Evolutionary conservation across 2,113 vertebrate species (phyloP).

Genomic region (Gnathonemus longibarbis): DNA sequence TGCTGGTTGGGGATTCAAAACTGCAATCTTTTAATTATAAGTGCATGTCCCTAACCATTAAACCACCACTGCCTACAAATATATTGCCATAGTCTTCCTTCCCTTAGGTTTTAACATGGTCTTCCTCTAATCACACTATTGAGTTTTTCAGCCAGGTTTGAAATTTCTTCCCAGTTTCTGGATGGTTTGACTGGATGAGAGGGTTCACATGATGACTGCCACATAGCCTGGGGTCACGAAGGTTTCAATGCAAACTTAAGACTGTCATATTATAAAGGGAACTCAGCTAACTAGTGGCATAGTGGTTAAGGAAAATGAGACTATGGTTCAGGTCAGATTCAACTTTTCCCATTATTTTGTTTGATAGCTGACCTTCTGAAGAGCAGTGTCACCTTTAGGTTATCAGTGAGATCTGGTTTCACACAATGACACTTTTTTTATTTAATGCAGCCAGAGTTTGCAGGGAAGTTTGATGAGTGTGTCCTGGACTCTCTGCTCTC

Average conservation of each 20-base stretch:
- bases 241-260: not conserved
- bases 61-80: not conserved
- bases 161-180: not conserved
- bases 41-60: too few species aligned
- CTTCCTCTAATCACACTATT: not conserved
- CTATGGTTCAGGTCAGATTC: not conserved
- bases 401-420: not conserved
- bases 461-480: slow-evolving; percentile 63
- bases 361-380: not conserved
- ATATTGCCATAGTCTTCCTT: not conserved
- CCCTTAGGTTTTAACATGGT: not conserved
- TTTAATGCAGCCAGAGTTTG: slow-evolving; percentile 73
- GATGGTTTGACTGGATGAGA: not conserved
- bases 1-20: too few species aligned
- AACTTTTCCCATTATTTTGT: not conserved
- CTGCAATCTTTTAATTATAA: too few species aligned
- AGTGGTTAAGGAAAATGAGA: not conserved
- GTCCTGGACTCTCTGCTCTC: slow-evolving; percentile 70
- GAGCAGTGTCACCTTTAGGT: not conserved
- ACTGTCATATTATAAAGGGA: not conserved
- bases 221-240: not conserved
- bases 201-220: not conserved
- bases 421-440: not conserved
- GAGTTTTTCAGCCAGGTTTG: not conserved
- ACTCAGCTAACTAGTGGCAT: not conserved